These are phyloP conservation scores for Gavialis gangeticus DNA, from an alignment of 2,113 vertebrate species.

Conservation along the genomic window DNA sequence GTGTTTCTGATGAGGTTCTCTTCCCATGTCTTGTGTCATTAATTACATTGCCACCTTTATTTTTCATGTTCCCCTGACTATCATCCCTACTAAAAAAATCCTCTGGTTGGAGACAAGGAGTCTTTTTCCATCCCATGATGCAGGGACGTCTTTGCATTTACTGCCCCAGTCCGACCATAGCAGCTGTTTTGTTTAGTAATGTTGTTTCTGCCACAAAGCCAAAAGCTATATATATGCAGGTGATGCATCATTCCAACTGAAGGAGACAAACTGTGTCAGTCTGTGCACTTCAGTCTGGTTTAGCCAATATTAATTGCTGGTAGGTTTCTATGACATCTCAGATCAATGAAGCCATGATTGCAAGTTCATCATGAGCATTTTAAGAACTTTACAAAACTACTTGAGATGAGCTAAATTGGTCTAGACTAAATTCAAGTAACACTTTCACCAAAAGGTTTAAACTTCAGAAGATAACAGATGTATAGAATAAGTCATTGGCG, in stretches of 20 bases:
- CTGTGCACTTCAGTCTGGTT: neutral
- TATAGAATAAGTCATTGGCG: neutral
- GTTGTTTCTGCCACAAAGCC: conserved; percentile 31
- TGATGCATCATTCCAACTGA: neutral
- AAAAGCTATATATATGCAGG: neutral
- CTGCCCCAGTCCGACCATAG: neutral
- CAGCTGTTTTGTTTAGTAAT: neutral
- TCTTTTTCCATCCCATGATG: conserved; percentile 48
- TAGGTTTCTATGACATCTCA: neutral
- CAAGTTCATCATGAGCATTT: neutral
- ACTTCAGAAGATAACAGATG: neutral
- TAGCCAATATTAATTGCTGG: neutral
- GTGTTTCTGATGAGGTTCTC: neutral
- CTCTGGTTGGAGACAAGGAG: conserved; percentile 30
- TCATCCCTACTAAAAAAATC: neutral
- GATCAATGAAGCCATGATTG: neutral
- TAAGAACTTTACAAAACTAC: neutral
- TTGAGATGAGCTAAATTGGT: neutral
- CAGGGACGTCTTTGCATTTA: neutral
- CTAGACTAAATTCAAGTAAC: neutral
- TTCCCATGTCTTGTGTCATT: neutral
- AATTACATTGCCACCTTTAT: neutral
- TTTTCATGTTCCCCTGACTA: neutral
- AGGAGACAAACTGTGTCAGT: neutral
- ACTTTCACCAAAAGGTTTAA: neutral